A percentile compares a stretch with the other conserved stretches of the same genome.
Evolutionary conservation across 2,888 invertebrate species (phyloP).

Genomic region (Rotaria macrura): DNA sequence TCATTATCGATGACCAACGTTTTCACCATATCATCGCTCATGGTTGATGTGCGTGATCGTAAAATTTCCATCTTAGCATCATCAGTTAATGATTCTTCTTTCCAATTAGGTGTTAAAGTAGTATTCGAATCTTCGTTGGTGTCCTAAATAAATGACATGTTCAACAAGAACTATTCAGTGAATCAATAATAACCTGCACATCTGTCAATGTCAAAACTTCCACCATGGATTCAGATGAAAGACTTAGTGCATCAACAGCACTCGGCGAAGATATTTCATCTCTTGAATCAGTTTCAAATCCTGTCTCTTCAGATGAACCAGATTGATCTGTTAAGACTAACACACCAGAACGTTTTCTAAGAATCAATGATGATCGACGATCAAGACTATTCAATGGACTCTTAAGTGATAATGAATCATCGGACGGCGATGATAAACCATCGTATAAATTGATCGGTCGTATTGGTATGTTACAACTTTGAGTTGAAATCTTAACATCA

Average conservation of each 20-base stretch:
- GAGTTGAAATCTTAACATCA: neutral
- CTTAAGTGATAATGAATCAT: neutral
- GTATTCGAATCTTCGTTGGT: neutral
- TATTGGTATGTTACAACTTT: too few relatives aligned
- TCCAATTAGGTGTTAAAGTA: too few relatives aligned
- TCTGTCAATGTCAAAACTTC: too few relatives aligned
- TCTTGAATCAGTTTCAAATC: neutral
- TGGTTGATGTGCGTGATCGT: neutral
- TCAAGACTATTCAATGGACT: neutral
- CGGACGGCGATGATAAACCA: neutral
- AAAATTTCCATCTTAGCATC: neutral
- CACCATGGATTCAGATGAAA: neutral
- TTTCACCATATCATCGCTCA: neutral
- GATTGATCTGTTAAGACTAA: neutral
- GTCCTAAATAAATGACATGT: neutral
- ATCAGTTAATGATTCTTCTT: neutral
- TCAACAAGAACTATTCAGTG: too few relatives aligned
- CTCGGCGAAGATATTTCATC: neutral
- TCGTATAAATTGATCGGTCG: neutral
- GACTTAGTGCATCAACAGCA: neutral
- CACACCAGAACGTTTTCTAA: neutral
- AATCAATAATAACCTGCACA: neutral
- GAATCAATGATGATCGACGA: neutral
- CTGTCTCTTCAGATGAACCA: constrained; percentile 15
- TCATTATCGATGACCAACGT: neutral